Evolutionary conservation across 2,797 vertebrate genomes (phyloP), one percentile per base, ranked within the genome.

Genomic region (Sternarchorhynchus goeldii): DNA sequence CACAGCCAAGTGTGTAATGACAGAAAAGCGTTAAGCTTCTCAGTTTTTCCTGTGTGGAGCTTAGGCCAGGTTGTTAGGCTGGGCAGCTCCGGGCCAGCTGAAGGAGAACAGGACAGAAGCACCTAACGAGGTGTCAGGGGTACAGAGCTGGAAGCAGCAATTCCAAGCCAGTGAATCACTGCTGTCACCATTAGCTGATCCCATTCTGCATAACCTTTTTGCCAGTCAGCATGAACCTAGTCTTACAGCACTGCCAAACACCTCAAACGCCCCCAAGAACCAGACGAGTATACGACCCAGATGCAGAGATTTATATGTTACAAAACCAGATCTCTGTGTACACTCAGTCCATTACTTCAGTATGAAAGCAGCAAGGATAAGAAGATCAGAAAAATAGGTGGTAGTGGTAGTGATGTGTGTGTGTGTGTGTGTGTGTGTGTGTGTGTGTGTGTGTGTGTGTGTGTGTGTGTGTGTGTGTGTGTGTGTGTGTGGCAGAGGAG

Each of bases 101-200:
- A 77, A 77, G 80, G 32, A 77, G 70, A 76, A 60, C 84, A 78
- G 78, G 86, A 78, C 70, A 84, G 81, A 85, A 81, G 82, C 81
- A 76, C 67, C 85, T 89, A 90, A 90, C 81, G 87, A 90, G 83
- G 86, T 83, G 89, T 41, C 59, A 18, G 67, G 67, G 71, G 81
- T 75, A 72, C 82, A 79, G 18, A 88, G 84, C 68, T 85, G 68
- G 81, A 89, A 86, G 79, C 84, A 88, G 88, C 84, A 86, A 90
- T 82, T 91, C 81, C 81, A 77, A 70, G 45, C 39, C 73, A 10
- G 21, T 34, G 80, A 88, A 87, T 86, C 90, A 83, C 92, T 90
- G 87, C 77, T 60, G 71, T 75, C 88, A 90, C 90, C 84, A 89
- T 79, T 80, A 66, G 57, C 82, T 45, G 17, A 76, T 83, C 73